These are phyloP conservation scores for Oreonectes daqikongensis DNA, from an alignment of 2,797 vertebrate genomes.

Conservation along the genomic window DNA sequence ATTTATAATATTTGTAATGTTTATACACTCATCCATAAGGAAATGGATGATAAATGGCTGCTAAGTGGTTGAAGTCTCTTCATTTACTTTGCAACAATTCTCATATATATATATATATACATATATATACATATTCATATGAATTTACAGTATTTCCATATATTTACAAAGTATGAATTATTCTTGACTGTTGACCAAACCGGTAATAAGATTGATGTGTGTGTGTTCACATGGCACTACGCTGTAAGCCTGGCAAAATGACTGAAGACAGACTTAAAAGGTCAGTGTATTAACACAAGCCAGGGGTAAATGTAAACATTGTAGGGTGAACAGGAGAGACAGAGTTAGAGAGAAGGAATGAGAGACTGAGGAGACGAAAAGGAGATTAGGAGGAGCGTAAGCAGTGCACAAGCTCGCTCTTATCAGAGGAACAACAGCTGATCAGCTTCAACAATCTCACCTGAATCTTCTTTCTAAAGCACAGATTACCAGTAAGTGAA, in stretches of 20 bases:
- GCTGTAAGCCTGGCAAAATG: constrained; percentile 49
- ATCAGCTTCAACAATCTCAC: constrained; percentile 28
- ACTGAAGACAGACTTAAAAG: constrained; percentile 60
- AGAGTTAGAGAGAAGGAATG: constrained; percentile 36
- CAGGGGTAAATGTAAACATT: constrained; percentile 57
- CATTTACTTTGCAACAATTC: no score
- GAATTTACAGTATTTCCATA: background rate
- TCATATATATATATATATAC: no score
- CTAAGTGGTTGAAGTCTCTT: no score
- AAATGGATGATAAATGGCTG: background rate
- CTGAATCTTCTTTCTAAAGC: constrained; percentile 5
- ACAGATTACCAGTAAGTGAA: background rate
- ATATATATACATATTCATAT: background rate
- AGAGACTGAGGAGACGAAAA: constrained; percentile 40
- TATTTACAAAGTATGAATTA: background rate
- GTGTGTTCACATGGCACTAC: constrained; percentile 35
- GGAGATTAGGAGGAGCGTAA: constrained; percentile 25
- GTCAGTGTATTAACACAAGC: constrained; percentile 56
- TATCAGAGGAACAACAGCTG: constrained; percentile 41
- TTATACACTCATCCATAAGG: background rate
- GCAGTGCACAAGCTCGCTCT: constrained; percentile 34
- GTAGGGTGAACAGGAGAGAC: constrained; percentile 24
- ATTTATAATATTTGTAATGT: background rate
- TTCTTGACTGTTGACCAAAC: background rate
- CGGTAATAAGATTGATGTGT: background rate